Conservation (phyloP, 2,888 invertebrate species). For the Ophioninae sp. region DNA sequence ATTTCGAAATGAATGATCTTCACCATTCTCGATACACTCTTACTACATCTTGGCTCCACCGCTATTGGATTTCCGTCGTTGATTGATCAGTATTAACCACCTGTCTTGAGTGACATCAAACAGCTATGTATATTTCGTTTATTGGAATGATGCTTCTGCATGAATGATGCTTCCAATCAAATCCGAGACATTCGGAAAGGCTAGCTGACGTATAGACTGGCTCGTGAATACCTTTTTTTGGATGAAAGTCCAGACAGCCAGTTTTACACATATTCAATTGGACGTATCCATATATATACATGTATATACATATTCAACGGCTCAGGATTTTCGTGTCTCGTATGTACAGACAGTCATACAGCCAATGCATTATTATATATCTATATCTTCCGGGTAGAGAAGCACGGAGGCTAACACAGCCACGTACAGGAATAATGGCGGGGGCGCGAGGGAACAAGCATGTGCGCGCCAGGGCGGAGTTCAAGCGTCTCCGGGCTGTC, state of each 20-base stretch:
- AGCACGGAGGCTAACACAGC: slow-evolving; percentile 6
- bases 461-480: slow-evolving; percentile 62
- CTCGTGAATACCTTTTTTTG: neutral
- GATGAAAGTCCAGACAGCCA: neutral
- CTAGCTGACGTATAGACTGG: neutral
- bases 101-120: neutral
- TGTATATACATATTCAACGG: neutral
- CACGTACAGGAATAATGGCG: slow-evolving; percentile 13
- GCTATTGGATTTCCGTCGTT: neutral
- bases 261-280: neutral
- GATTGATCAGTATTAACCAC: neutral
- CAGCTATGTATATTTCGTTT: neutral
- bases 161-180: neutral
- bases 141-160: neutral
- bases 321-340: slow-evolving; percentile 7
- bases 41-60: neutral
- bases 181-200: neutral
- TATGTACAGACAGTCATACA: neutral
- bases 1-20: neutral
- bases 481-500: slow-evolving; percentile 67
- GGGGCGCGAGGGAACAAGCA: slow-evolving; percentile 28
- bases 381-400: neutral
- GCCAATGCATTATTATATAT: neutral
- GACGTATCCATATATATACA: neutral
- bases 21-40: too few relatives aligned